Conservation (phyloP, 2,797 vertebrate genomes). For the Hypotaenidia okinawae region DNA sequence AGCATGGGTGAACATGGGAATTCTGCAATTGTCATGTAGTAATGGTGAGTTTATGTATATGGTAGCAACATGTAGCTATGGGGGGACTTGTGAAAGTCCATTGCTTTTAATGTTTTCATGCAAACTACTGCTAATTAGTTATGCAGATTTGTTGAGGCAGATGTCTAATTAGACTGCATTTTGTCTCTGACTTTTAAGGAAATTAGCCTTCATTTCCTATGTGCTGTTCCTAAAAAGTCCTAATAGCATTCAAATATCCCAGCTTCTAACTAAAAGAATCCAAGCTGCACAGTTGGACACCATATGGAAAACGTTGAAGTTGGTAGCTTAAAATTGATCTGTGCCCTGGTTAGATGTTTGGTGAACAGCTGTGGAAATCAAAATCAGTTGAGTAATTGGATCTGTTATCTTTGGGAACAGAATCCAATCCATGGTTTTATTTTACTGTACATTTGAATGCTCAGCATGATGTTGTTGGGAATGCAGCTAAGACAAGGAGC, state of each 20-base stretch:
- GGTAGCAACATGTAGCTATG: not conserved
- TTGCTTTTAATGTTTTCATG: not conserved
- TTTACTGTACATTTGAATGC: not conserved
- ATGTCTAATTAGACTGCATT: not conserved
- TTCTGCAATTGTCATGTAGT: not conserved
- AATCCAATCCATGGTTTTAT: not conserved
- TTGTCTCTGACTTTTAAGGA: not conserved
- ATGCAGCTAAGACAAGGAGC: not conserved
- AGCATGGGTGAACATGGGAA: not conserved
- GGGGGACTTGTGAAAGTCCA: not conserved
- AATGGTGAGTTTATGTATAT: not conserved
- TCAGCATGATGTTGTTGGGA: not conserved
- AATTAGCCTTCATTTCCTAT: not conserved
- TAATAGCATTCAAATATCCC: not conserved
- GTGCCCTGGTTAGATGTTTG: not conserved
- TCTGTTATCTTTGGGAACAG: constrained; percentile 32
- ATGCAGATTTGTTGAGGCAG: not conserved
- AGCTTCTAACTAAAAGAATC: not conserved
- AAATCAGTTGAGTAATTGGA: not conserved
- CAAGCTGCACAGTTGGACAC: not conserved
- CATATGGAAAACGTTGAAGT: not conserved
- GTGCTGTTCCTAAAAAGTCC: not conserved
- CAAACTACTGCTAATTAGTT: not conserved
- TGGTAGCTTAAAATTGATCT: constrained; percentile 27
- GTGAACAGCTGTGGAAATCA: constrained; percentile 43